phyloP scores from a whole-genome alignment of 2,113 vertebrate species.

The Platysternon megacephalum region DNA sequence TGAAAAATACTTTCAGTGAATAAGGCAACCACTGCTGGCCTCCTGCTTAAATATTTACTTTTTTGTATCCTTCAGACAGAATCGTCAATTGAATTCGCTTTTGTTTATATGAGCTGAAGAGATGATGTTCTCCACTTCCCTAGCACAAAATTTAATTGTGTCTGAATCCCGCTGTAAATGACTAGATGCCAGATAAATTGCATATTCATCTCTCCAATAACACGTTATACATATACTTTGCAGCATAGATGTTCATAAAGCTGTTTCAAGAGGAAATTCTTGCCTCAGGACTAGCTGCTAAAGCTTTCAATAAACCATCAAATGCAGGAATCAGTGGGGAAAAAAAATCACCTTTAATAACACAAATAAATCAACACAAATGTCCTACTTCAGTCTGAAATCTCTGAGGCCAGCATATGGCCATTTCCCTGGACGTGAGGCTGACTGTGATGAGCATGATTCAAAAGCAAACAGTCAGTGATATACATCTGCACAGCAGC shows the following conservation, averaged over 20 bases:
- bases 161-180: neutral
- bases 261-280: neutral
- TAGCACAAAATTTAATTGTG: neutral
- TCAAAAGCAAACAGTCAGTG: neutral
- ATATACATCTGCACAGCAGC: accelerated
- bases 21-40: neutral
- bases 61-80: neutral
- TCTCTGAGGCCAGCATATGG: accelerated
- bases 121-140: neutral
- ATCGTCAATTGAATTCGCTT: neutral
- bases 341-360: neutral
- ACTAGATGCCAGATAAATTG: constrained; percentile 17
- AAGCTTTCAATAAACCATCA: neutral
- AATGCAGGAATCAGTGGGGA: neutral
- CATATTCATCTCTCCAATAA: constrained; percentile 22
- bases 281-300: neutral
- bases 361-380: neutral
- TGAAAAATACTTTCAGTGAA: neutral
- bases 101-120: neutral
- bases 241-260: neutral
- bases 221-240: neutral
- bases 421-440: neutral
- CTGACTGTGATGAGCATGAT: neutral
- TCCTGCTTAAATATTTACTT: neutral
- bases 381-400: neutral